phyloP scores from a whole-genome alignment of 2,797 vertebrate genomes.

The Cyprinodon diabolis region DNA sequence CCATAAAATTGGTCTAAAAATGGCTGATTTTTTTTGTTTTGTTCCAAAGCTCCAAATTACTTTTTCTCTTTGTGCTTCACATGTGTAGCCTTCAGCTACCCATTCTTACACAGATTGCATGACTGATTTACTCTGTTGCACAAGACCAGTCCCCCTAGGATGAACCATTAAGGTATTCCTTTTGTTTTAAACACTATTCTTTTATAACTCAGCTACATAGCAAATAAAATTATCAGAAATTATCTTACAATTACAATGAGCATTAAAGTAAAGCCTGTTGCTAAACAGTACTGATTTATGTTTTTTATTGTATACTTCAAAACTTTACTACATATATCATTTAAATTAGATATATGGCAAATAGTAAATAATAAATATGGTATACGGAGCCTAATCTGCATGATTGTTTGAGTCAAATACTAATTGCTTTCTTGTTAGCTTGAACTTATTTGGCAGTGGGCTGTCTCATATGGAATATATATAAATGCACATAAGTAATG shows the following conservation, averaged over 20 bases:
- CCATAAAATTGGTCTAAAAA: too few species aligned
- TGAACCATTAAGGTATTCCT: too few species aligned
- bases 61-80: constrained; percentile 1
- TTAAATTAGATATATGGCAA: background rate
- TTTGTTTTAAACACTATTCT: background rate
- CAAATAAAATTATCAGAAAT: background rate
- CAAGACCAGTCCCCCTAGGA: background rate
- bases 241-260: background rate
- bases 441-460: background rate
- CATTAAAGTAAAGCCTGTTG: background rate
- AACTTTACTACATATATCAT: background rate
- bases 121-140: background rate
- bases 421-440: constrained; percentile 1
- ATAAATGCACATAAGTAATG: background rate
- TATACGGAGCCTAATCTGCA: constrained; percentile 2
- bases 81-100: background rate
- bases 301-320: background rate
- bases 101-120: background rate
- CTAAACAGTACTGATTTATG: background rate
- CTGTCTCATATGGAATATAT: constrained; percentile 6
- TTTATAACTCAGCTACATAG: background rate
- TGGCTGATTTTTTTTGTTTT: background rate
- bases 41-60: background rate
- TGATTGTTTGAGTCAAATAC: background rate
- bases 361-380: too few species aligned